phyloP scores from a whole-genome alignment of 1,140 invertebrate genomes.

The Ectropis grisescens region DNA sequence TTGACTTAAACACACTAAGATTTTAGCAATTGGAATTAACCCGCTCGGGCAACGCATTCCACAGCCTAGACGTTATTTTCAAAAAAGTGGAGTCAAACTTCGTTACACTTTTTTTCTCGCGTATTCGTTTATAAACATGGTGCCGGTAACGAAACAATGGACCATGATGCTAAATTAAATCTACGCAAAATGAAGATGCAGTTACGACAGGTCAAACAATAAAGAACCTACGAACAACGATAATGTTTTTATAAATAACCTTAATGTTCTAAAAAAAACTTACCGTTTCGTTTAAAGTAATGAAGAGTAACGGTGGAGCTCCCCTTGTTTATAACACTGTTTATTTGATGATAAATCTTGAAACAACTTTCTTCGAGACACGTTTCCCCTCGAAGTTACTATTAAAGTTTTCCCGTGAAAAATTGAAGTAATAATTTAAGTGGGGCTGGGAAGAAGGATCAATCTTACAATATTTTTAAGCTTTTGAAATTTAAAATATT shows the following conservation, averaged over 20 bases:
- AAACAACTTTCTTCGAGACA: conserved; percentile 13
- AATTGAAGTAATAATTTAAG: conserved; percentile 53
- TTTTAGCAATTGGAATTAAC: too few species aligned
- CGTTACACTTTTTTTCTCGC: too few species aligned
- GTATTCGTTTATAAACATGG: too few species aligned
- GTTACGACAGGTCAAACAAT: conserved; percentile 11
- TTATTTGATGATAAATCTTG: conserved; percentile 22
- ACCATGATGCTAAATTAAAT: too few species aligned
- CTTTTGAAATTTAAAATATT: too few species aligned
- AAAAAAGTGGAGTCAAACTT: too few species aligned
- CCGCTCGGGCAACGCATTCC: too few species aligned
- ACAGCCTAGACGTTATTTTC: too few species aligned
- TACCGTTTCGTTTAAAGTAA: conserved; percentile 8
- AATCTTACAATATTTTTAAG: conserved; percentile 1
- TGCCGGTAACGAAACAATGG: too few species aligned
- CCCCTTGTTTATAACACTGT: conserved; percentile 16
- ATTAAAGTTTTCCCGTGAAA: conserved; percentile 42
- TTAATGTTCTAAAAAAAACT: too few species aligned
- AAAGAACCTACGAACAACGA: conserved; percentile 12
- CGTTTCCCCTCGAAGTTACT: conserved; percentile 22
- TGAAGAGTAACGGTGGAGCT: neutral
- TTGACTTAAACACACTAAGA: too few species aligned
- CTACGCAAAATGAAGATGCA: conserved; percentile 5
- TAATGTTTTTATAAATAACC: conserved; percentile 11
- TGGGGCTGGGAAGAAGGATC: conserved; percentile 24